Evolutionary conservation across 1,140 invertebrate species (phyloP).

Genomic region (Magallana gigas): DNA sequence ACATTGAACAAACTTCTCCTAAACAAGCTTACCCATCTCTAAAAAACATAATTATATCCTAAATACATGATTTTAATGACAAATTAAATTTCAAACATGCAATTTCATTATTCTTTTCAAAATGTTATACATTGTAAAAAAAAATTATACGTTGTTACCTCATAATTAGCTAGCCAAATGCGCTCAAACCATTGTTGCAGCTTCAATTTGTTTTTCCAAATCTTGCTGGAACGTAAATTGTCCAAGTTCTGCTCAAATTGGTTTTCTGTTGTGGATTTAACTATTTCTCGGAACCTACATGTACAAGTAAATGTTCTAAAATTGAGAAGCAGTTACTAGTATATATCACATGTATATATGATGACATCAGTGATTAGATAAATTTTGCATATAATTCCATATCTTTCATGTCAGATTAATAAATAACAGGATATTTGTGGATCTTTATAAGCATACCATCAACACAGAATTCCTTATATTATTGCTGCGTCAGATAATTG

Average conservation of each 20-base stretch:
- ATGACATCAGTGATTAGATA: constrained; percentile 2
- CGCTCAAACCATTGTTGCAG: constrained; percentile 29
- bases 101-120: constrained; percentile 7
- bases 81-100: constrained; percentile 1
- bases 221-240: not conserved
- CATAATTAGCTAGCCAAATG: constrained; percentile 32
- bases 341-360: not conserved
- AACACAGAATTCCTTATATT: not conserved
- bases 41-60: not conserved
- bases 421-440: not conserved
- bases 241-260: not conserved
- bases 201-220: constrained; percentile 37
- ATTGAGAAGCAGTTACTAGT: constrained; percentile 2
- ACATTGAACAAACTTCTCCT: constrained; percentile 39
- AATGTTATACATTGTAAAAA: constrained; percentile 1
- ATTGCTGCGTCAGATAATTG: not conserved
- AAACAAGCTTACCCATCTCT: constrained; percentile 35
- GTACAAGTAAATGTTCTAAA: not conserved
- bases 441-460: not conserved
- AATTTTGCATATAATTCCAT: not conserved
- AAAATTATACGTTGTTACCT: constrained; percentile 4
- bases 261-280: constrained; percentile 25
- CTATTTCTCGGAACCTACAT: constrained; percentile 45
- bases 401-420: not conserved
- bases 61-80: not conserved